These are phyloP conservation scores for Strigamia crassipes DNA, from an alignment of 2,888 invertebrate species.

Conservation along the genomic window DNA sequence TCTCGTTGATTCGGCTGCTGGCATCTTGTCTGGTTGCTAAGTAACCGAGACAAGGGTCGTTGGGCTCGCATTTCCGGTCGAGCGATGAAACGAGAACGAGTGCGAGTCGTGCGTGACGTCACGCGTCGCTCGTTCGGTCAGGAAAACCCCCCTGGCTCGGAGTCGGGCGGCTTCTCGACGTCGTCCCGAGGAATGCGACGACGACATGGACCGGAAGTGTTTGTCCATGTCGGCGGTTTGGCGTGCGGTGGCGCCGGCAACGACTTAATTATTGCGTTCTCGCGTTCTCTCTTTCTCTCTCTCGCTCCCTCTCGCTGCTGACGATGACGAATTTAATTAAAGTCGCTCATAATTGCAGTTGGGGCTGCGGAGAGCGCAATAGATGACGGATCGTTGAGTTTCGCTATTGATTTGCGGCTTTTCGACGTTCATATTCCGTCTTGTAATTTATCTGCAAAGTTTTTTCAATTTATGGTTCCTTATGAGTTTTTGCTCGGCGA, in stretches of 20 bases:
- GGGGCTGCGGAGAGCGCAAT: neutral
- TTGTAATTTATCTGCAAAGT: neutral
- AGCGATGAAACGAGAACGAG: neutral
- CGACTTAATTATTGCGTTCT: constrained; percentile 23
- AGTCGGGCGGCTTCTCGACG: too few species aligned
- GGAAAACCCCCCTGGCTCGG: neutral
- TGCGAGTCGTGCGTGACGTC: constrained; percentile 10
- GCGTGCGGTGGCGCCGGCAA: neutral
- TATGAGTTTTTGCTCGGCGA: neutral
- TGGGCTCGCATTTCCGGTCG: constrained; percentile 12
- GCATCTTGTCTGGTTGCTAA: neutral
- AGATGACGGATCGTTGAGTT: too few species aligned
- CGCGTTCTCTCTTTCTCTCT: too few species aligned
- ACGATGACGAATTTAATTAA: neutral
- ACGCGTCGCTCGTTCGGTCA: neutral
- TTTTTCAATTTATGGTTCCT: constrained; percentile 1
- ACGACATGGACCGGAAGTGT: neutral
- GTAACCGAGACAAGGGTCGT: constrained; percentile 1
- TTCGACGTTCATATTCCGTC: neutral
- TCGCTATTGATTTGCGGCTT: neutral
- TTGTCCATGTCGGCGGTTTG: neutral
- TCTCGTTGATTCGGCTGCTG: neutral
- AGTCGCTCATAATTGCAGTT: constrained; percentile 6
- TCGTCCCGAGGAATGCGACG: neutral
- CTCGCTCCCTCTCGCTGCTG: too few species aligned